These are phyloP conservation scores for Entomyzon cyanotis DNA, from an alignment of 2,113 vertebrate species.

Conservation along the genomic window DNA sequence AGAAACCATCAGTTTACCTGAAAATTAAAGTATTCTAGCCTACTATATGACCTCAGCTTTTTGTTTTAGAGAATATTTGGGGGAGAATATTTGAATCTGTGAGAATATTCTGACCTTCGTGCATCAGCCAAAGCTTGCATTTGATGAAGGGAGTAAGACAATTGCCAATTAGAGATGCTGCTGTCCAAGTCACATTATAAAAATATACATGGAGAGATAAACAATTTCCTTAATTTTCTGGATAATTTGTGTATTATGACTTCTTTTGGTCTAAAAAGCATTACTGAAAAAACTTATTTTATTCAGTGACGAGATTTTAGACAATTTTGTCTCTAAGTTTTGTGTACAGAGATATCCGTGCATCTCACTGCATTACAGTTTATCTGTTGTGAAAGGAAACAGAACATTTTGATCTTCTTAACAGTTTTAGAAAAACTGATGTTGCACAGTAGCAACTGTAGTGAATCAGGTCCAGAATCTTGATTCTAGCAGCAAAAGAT, in stretches of 20 bases:
- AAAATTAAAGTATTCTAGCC: neutral
- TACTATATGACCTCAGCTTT: neutral
- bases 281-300: neutral
- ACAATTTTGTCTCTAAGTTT: neutral
- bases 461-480: neutral
- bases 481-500: neutral
- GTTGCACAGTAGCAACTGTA: neutral
- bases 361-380: neutral
- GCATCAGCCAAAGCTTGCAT: neutral
- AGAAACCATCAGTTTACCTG: neutral
- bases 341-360: neutral
- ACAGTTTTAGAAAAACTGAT: neutral
- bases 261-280: neutral
- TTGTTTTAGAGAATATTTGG: neutral
- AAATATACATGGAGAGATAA: neutral
- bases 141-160: neutral
- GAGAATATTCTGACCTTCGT: neutral
- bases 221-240: neutral
- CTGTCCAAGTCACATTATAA: neutral
- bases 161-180: neutral
- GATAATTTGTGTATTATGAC: neutral
- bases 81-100: neutral
- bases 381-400: neutral
- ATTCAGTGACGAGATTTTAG: neutral
- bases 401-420: neutral